Base-by-base conservation (phyloP, 2,888 invertebrate species). In the Loripinus fragilis region DNA sequence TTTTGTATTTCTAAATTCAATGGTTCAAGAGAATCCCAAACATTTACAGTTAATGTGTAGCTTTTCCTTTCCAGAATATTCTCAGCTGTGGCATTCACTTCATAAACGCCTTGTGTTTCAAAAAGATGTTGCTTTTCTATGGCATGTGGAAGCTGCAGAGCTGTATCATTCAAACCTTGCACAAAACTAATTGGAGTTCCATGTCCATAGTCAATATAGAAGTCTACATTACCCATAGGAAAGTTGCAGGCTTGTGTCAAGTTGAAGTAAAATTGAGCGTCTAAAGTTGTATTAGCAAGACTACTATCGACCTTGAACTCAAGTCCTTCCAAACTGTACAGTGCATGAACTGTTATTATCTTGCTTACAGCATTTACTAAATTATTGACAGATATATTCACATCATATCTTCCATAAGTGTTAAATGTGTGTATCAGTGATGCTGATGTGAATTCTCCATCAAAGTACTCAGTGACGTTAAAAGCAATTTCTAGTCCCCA, bases 1-100 rank as follows among this genome's bases (percentile, higher is more conserved):
- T 74, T 67, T n/a, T 67, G 20, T 30, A 78, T 72, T 15, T 30
- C 70, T 23, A 81, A 50, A 3, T 69, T 45, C 17, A 83, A 38
- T 23, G 69, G 66, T 30, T 55, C 25, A n/a, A 83, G 69, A 0
- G 74, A 52, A 52, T 81, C 80, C 83, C 83, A 83, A 7, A 83
- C 66, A 42, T 52, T 7, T 3, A 81, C 48, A 10, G 20, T 55
- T 23, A 78, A 33, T 17, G 48, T 48, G 55, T 42, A 73, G 2
- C 42, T 42, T 23, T 48, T 20, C 20, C 7, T 25, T 33, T 78
- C 76, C 17, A 83, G 42, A 2, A 70, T 38, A 33, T 74, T 83
- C n/a, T 65, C 74, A 25, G 72, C 38, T 35, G 20, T 60, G 15
- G 70, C 76, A 15, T 50, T 20, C 8, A 81, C 73, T 8, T 50